Evolutionary conservation across 2,888 invertebrate species (phyloP).

Genomic region (Sylvicola cinctus): DNA sequence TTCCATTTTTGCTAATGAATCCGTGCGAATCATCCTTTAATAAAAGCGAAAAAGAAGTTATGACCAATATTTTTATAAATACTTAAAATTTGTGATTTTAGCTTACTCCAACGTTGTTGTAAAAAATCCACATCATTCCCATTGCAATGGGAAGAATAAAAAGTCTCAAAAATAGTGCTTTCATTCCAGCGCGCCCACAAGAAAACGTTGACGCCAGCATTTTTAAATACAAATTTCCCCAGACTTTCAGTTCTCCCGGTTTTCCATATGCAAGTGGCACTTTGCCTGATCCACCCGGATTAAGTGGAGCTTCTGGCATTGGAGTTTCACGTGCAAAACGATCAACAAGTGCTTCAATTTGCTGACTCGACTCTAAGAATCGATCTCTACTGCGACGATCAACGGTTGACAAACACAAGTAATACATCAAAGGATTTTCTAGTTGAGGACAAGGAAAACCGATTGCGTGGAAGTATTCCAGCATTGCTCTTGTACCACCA

Average conservation of each 20-base stretch:
- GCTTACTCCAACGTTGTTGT: conserved; percentile 28
- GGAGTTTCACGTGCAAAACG: conserved; percentile 77
- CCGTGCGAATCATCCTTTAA: conserved; percentile 22
- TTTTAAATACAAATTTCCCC: conserved; percentile 46
- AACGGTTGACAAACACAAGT: conserved; percentile 43
- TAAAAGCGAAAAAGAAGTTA: too few species aligned
- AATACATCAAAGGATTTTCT: conserved; percentile 97
- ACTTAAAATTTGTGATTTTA: too few species aligned
- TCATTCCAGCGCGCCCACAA: conserved; percentile 51
- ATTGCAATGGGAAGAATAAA: conserved; percentile 56
- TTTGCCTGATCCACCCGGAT: conserved; percentile 36
- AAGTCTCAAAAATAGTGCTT: conserved; percentile 53
- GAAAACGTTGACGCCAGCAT: conserved; percentile 59
- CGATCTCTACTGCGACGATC: conserved; percentile 59
- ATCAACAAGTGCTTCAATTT: conserved; percentile 78
- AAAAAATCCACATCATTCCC: conserved; percentile 60
- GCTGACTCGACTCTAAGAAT: conserved; percentile 82
- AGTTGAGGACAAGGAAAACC: conserved; percentile 93
- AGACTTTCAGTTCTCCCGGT: conserved; percentile 44
- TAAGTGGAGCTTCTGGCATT: conserved; percentile 34
- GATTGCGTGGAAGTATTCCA: conserved; percentile 86
- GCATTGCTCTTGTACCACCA: conserved; percentile 76
- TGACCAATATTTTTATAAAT: too few species aligned
- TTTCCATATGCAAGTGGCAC: conserved; percentile 55
- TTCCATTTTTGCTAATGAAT: conserved; percentile 23